Evolutionary conservation across 23 tunicate species (phyloP), one percentile per base, ranked within the genome.

Genomic region (Aplidium turbinatum): DNA sequence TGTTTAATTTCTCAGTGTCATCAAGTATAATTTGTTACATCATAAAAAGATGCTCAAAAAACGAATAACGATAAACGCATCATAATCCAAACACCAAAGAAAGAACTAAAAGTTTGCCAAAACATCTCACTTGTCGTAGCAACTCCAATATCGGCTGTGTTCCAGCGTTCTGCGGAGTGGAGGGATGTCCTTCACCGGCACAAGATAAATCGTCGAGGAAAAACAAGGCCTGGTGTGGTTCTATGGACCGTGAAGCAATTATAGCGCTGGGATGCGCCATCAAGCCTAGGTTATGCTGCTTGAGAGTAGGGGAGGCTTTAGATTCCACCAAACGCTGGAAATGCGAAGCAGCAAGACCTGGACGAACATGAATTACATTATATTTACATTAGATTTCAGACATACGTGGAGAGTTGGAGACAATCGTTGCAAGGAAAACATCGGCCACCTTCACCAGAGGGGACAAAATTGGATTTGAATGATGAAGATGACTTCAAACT

Each of bases 241-340:
- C 78, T 1, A 67, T 11, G 0, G 90, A 19, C 3, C 87, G 66
- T 18, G 85, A 63, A 13, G 89, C 85, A 4, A 90, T 78, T 16
- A 83, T 52, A 22, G 97, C 86, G 72, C 68, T 90, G 25, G 97
- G 97, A 51, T 90, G 97, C 38, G 97, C 97, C 97, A 90, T 90
- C 21, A 90, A 71, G 35, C 97, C 97, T 23, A 90, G 72, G 75
- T 90, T 90, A 60, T 83, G 89, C 28, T 83, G 97, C 42, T 78
- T 66, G 31, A 84, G 32, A 13, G 76, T 38, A 0, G 90, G 85
- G 0, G 80, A 80, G 22, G 97, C 75, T 57, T 80, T 81, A 0
- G 77, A 35, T 78, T 90, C 97, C 21, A 90, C 72, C 47, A 90
- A 21, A 7, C 78, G 58, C 39, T 90, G 97, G 31, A 90, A 72